These are phyloP conservation scores for Amphiprion percula DNA, from an alignment of 2,113 vertebrate genomes.

Conservation along the genomic window DNA sequence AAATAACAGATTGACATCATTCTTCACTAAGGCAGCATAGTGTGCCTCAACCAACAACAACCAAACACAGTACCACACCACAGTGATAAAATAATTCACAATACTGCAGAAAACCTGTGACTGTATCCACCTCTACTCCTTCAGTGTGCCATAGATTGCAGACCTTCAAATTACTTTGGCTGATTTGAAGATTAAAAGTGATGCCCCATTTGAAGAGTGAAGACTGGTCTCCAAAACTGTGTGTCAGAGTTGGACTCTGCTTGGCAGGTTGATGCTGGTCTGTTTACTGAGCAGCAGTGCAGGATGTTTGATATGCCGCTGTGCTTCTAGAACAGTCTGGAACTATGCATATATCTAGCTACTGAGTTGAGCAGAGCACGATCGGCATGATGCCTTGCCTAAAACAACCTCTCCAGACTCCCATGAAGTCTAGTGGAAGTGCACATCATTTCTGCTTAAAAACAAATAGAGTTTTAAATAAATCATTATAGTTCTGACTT, in stretches of 20 bases:
- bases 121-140: neutral
- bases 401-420: slow-evolving; percentile 6
- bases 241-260: neutral
- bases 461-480: too few relatives aligned
- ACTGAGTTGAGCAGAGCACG: neutral
- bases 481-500: too few relatives aligned
- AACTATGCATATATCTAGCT: too few relatives aligned
- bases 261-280: slow-evolving; percentile 5
- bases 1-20: slow-evolving; percentile 8
- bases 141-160: neutral
- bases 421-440: neutral
- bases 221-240: neutral
- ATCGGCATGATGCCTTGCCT: neutral
- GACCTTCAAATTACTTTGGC: too few relatives aligned
- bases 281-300: neutral
- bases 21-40: neutral
- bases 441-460: too few relatives aligned
- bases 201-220: neutral
- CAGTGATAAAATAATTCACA: neutral
- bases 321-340: too few relatives aligned
- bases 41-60: neutral
- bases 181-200: neutral
- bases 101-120: neutral
- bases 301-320: neutral
- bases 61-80: neutral